Conservation (phyloP, 2,113 vertebrate genomes). For the Isurus oxyrinchus region DNA sequence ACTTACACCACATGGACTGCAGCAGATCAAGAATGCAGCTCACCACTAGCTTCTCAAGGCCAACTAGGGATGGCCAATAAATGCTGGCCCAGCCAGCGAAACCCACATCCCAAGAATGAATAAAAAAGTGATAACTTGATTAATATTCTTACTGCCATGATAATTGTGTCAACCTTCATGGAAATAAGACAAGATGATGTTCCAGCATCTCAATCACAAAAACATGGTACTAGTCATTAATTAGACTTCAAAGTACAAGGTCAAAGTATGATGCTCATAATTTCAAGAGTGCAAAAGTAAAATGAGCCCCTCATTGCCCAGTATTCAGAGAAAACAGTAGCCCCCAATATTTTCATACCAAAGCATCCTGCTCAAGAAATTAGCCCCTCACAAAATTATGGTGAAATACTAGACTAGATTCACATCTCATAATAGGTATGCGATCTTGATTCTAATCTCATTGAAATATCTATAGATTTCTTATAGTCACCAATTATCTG, state of each 20-base stretch:
- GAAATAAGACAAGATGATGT: not conserved
- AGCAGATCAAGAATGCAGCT: too few relatives aligned
- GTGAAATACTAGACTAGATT: not conserved
- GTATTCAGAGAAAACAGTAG: not conserved
- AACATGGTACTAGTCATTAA: not conserved
- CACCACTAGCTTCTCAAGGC: too few relatives aligned
- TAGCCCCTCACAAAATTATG: not conserved
- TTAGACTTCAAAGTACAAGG: not conserved
- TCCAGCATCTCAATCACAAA: not conserved
- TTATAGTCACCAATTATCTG: not conserved
- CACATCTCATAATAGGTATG: not conserved
- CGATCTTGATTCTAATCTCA: not conserved
- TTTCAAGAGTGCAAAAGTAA: not conserved
- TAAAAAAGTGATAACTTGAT: not conserved
- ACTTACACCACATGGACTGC: too few relatives aligned
- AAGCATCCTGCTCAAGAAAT: not conserved
- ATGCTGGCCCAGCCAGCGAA: too few relatives aligned
- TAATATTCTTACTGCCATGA: not conserved
- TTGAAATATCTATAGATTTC: not conserved
- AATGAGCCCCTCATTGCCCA: not conserved
- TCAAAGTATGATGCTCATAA: not conserved
- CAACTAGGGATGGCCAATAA: too few relatives aligned
- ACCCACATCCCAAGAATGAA: too few relatives aligned
- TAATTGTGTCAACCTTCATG: not conserved
- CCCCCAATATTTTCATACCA: not conserved